Percentiles rank a stretch among this genome's conserved stretches.
These are phyloP conservation scores for Pterostichus madidus DNA, from an alignment of 2,888 invertebrate species.

Conservation along the genomic window DNA sequence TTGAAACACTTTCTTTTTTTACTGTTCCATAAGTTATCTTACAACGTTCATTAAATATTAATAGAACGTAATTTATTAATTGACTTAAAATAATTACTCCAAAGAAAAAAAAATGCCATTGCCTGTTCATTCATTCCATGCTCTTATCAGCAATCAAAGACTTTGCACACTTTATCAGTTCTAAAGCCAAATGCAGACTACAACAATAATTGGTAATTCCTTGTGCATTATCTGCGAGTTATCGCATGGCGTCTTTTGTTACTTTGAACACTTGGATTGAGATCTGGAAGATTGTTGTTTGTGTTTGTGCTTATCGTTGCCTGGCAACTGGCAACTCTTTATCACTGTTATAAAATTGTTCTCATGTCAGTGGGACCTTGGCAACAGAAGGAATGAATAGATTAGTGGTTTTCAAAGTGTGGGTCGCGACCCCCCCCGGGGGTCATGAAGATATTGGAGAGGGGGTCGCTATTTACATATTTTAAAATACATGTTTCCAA, in stretches of 20 bases:
- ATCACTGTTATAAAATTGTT: constrained; percentile 15
- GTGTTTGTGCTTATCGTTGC: constrained; percentile 2
- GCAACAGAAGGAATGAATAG: neutral
- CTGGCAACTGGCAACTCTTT: constrained; percentile 18
- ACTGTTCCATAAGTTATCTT: constrained; percentile 15
- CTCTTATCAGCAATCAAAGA: constrained; percentile 1
- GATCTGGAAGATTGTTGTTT: constrained; percentile 4
- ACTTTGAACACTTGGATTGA: neutral
- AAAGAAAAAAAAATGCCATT: neutral
- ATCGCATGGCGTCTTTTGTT: too few species aligned
- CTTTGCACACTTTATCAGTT: constrained; percentile 12
- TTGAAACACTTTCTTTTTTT: constrained; percentile 1
- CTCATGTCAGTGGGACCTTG: neutral
- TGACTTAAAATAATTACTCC: neutral
- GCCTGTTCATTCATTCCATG: constrained; percentile 16
- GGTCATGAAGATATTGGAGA: too few species aligned
- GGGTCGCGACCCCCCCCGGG: too few species aligned
- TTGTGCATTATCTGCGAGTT: neutral
- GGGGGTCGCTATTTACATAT: too few species aligned
- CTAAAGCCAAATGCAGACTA: neutral
- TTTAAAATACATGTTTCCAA: too few species aligned
- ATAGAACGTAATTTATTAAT: constrained; percentile 49
- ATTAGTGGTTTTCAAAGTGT: too few species aligned
- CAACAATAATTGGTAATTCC: too few species aligned
- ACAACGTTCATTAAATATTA: constrained; percentile 30